Evolutionary conservation across 2,113 vertebrate genomes (phyloP).

Genomic region (Ictalurus punctatus): DNA sequence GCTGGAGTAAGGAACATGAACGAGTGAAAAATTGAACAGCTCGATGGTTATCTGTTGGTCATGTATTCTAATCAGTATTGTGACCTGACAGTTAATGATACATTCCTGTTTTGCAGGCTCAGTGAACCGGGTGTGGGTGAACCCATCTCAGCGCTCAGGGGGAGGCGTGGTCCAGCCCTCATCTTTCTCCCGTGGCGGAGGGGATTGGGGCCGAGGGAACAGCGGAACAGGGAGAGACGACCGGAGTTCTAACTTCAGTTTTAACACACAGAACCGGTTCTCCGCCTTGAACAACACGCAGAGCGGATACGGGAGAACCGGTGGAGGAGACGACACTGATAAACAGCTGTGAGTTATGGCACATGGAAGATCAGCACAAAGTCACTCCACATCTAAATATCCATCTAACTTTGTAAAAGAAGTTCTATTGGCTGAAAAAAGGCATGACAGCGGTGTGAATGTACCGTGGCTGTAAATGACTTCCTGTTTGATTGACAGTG

Average conservation of each 20-base stretch:
- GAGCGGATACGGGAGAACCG: conserved; percentile 58
- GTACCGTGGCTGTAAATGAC: not conserved
- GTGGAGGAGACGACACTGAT: conserved; percentile 59
- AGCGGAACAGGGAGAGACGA: conserved; percentile 61
- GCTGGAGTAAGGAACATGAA: too few relatives aligned
- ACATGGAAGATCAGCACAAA: not conserved
- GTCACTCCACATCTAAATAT: not conserved
- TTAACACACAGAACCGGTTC: conserved; percentile 79
- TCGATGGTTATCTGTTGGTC: too few relatives aligned
- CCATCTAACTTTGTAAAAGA: not conserved
- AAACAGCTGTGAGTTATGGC: conserved; percentile 23
- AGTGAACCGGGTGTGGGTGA: conserved; percentile 77
- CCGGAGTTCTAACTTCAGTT: conserved; percentile 65
- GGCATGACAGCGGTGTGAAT: not conserved
- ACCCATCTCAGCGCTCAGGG: conserved; percentile 74
- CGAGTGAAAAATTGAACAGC: too few relatives aligned
- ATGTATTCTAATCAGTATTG: too few relatives aligned
- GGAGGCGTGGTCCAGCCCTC: conserved; percentile 78
- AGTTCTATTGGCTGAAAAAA: not conserved
- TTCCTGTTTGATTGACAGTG: conserved; percentile 67
- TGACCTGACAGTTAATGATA: too few relatives aligned
- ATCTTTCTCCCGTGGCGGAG: conserved; percentile 68
- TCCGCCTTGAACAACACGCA: conserved; percentile 56
- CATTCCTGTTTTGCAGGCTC: conserved; percentile 61
- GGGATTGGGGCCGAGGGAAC: conserved; percentile 63